Percentiles rank a stretch among this genome's conserved stretches.
Evolutionary conservation across 2,888 invertebrate genomes (phyloP).

Genomic region (Antitype chi): DNA sequence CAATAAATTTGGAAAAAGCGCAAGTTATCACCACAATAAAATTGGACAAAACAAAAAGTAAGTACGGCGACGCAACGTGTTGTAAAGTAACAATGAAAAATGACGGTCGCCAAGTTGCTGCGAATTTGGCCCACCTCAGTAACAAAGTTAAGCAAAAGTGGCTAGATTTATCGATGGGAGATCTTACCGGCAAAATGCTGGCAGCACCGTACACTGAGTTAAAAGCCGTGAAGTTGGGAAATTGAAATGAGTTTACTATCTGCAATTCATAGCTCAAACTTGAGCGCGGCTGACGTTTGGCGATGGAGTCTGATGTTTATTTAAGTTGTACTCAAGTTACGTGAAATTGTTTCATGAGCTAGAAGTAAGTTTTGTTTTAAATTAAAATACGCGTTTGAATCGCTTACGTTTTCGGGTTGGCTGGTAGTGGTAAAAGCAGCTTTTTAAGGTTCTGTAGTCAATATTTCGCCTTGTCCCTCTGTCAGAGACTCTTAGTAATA

Average conservation of each 20-base stretch:
- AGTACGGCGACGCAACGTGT: conserved; percentile 66
- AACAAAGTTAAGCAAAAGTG: conserved; percentile 72
- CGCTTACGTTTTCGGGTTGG: not conserved
- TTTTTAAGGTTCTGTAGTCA: too few relatives aligned
- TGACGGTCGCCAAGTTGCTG: conserved; percentile 67
- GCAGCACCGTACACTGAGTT: conserved; percentile 63
- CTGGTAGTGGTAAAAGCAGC: not conserved
- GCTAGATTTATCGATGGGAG: conserved; percentile 72
- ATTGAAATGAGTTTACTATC: conserved; percentile 69
- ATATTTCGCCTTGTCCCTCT: too few relatives aligned
- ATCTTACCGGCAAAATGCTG: conserved; percentile 60
- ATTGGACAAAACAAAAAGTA: conserved; percentile 69
- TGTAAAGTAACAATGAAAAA: conserved; percentile 73
- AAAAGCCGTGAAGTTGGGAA: conserved; percentile 62
- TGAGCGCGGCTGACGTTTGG: conserved; percentile 45
- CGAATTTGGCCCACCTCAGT: conserved; percentile 72
- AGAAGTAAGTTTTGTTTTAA: not conserved
- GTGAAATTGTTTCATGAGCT: conserved; percentile 19
- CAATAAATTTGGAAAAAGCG: conserved; percentile 64
- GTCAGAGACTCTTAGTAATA: too few relatives aligned
- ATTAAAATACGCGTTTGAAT: not conserved
- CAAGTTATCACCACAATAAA: conserved; percentile 67
- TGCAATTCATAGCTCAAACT: conserved; percentile 62
- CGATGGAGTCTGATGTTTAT: conserved; percentile 53
- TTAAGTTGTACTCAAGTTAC: conserved; percentile 35